Percentiles rank a stretch among this genome's conserved stretches.
phyloP scores from a whole-genome alignment of 2,888 invertebrate genomes.

The Galerucella calmariensis region DNA sequence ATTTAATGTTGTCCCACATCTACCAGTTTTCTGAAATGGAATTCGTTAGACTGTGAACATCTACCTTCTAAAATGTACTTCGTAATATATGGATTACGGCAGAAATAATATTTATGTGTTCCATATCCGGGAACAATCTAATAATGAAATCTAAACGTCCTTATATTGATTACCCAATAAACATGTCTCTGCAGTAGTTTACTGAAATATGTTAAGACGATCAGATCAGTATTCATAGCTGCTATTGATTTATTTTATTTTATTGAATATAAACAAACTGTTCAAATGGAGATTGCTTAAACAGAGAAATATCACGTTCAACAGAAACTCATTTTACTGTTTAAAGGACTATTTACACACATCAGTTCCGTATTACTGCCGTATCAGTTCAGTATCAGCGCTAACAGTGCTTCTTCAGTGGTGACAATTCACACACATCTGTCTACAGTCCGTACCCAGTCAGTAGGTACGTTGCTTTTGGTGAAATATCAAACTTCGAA shows the following conservation, averaged over 20 bases:
- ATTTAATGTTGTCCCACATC: not conserved
- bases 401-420: no score
- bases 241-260: not conserved
- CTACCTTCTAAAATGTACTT: not conserved
- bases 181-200: not conserved
- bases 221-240: not conserved
- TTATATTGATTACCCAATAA: conserved; percentile 4
- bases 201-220: not conserved
- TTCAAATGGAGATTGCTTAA: no score
- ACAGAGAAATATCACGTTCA: no score
- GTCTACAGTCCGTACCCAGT: no score
- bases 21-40: conserved; percentile 17
- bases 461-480: no score
- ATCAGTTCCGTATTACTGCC: no score
- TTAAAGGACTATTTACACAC: no score
- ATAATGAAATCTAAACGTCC: conserved; percentile 14
- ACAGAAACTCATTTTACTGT: no score
- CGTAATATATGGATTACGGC: conserved; percentile 5
- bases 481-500: no score
- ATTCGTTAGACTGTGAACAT: conserved; percentile 17
- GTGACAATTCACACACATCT: no score
- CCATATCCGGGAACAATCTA: conserved; percentile 10
- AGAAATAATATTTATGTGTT: conserved; percentile 12
- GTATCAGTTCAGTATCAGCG: no score
- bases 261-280: no score